Conservation (phyloP, 2,888 invertebrate species). For the Aromia moschata region DNA sequence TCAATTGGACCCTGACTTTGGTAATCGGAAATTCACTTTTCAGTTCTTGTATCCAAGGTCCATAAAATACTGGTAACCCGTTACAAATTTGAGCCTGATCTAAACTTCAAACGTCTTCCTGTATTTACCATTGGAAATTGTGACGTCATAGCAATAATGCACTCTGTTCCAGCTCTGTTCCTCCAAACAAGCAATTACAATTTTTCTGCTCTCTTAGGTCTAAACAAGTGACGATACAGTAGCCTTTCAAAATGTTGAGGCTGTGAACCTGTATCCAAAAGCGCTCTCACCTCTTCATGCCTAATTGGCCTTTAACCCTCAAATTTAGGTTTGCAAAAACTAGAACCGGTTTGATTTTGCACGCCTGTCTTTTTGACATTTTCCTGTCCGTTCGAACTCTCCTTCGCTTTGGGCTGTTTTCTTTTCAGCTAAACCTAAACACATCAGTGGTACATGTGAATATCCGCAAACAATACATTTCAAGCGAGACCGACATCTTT, state of each 20-base stretch:
- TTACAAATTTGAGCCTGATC: constrained; percentile 21
- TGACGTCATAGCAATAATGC: constrained; percentile 25
- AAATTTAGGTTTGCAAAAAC: constrained; percentile 30
- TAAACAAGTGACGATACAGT: constrained; percentile 5
- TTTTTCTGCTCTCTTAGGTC: constrained; percentile 10
- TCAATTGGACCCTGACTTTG: constrained; percentile 19
- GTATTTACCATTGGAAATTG: constrained; percentile 9
- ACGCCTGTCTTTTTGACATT: background rate
- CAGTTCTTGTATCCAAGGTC: constrained; percentile 11
- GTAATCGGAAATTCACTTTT: constrained; percentile 11
- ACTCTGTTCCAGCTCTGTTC: constrained; percentile 46
- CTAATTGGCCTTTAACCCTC: background rate
- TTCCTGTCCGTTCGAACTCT: background rate
- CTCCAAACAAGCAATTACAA: constrained; percentile 55
- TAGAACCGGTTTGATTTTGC: background rate
- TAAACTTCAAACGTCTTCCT: constrained; percentile 19
- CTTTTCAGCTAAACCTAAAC: constrained; percentile 1
- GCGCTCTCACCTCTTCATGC: constrained; percentile 1
- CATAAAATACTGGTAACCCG: constrained; percentile 16
- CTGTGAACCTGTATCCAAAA: constrained; percentile 24
- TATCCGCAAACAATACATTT: constrained; percentile 17
- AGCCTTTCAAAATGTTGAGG: constrained; percentile 24
- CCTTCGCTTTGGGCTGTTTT: background rate
- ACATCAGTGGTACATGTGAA: constrained; percentile 24
- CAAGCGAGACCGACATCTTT: constrained; percentile 9